Conservation (phyloP, 2,888 invertebrate species). For the Trichacis sp. region DNA sequence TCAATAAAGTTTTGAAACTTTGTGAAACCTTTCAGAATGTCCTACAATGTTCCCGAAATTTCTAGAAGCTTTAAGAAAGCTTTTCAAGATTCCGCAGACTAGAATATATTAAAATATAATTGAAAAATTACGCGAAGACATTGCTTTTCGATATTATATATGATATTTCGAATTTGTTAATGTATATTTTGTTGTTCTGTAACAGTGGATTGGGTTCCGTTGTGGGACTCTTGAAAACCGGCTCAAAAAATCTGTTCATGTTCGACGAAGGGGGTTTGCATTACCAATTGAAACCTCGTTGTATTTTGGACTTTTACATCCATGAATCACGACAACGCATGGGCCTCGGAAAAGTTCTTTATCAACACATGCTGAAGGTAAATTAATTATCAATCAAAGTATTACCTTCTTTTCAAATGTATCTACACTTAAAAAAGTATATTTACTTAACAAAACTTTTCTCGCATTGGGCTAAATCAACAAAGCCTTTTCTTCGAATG, state of each 20-base stretch:
- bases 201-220: slow-evolving; percentile 77
- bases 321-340: slow-evolving; percentile 85
- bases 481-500: too few relatives aligned
- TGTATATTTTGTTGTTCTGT: slow-evolving; percentile 34
- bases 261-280: slow-evolving; percentile 79
- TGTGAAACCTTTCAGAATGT: too few relatives aligned
- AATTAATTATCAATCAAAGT: too few relatives aligned
- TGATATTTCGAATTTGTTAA: background rate
- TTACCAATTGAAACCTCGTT: slow-evolving; percentile 85
- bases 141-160: background rate
- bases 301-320: slow-evolving; percentile 94
- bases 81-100: too few relatives aligned
- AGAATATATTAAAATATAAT: background rate
- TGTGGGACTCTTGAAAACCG: slow-evolving; percentile 91
- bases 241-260: slow-evolving; percentile 89
- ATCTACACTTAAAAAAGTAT: too few relatives aligned
- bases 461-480: too few relatives aligned
- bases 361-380: slow-evolving; percentile 90
- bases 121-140: too few relatives aligned
- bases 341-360: slow-evolving; percentile 87
- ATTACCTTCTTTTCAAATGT: too few relatives aligned
- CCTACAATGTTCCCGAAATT: too few relatives aligned
- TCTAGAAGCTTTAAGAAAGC: too few relatives aligned
- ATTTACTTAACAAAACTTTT: too few relatives aligned
- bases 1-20: too few relatives aligned